Evolutionary conservation across 2,113 vertebrate genomes (phyloP), one percentile per base, ranked within the genome.

Genomic region (Sisor rabdophorus): DNA sequence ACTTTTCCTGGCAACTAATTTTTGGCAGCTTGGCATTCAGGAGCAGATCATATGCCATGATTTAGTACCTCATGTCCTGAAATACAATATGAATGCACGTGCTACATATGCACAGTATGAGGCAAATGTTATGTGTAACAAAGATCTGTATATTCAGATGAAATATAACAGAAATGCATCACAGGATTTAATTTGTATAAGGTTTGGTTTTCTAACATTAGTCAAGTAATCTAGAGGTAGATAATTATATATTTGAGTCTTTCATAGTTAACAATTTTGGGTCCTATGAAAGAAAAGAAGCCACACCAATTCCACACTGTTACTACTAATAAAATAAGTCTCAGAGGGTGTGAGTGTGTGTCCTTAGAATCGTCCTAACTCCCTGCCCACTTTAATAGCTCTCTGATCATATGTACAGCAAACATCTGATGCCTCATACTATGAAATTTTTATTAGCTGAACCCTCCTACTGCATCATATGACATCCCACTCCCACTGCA

Each of bases 151-250:
- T 64, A 47, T 63, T 32, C 36, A 64, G 22, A 32, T 65, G 17
- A 36, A 76, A 65, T 20, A 7, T 28, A 50, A 53, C 32, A 76
- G 61, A 64, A 76, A 76, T 76, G 22, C 6, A 22, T 67, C 50
- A 24, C 15, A 36, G 15, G 60, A 16, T 65, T 75, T 36, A 30
- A 54, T 65, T 26, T 60, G 11, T 61, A 48, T 73, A 30, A 19
- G 22, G 47, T 0, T n/a, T 63, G 20, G 7, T 47, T 24, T 52
- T 22, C 4, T 32, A 16, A 24, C n/a, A 15, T 19, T 11, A 17
- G 2, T 32, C 12, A 56, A 32, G 11, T 2, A 28, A 55, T 30
- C 7, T 19, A 58, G 58, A 20, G 55, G 28, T 32, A n/a, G 63
- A 13, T 24, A 71, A 20, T 15, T 32, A 16, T 36, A 32, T 22